Evolutionary conservation across 2,113 vertebrate genomes (phyloP).

Genomic region (Vidua chalybeata): DNA sequence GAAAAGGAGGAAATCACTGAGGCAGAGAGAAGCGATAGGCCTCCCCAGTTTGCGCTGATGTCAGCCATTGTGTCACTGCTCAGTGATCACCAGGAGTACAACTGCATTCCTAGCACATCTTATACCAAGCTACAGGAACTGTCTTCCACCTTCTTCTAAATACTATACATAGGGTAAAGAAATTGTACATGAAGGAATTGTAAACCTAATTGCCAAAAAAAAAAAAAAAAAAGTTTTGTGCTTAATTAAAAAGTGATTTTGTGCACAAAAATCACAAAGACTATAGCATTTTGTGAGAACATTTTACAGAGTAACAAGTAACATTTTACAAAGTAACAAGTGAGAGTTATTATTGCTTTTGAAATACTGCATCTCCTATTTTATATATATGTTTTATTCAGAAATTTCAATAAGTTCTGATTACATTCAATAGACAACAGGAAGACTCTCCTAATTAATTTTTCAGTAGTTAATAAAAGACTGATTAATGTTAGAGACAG

Average conservation of each 20-base stretch:
- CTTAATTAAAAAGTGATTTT: not conserved
- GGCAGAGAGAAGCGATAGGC: not conserved
- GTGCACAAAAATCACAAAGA: not conserved
- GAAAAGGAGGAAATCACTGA: not conserved
- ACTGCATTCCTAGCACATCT: not conserved
- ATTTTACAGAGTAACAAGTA: not conserved
- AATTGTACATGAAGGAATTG: not conserved
- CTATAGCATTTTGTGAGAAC: not conserved
- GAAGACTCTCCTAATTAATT: not conserved
- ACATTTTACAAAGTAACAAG: not conserved
- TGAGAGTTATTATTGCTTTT: not conserved
- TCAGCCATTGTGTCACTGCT: not conserved
- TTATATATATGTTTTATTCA: not conserved
- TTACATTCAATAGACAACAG: not conserved
- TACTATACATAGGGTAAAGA: not conserved
- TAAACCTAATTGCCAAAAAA: not conserved
- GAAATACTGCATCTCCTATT: not conserved
- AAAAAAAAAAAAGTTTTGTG: not conserved
- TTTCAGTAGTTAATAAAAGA: slow-evolving; percentile 18
- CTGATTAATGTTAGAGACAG: not conserved
- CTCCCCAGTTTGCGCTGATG: accelerated
- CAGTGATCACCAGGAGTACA: accelerated
- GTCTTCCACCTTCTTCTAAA: not conserved
- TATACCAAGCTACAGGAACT: not conserved
- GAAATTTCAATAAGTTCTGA: not conserved